Evolutionary conservation across 2,797 vertebrate genomes (phyloP), one percentile per base, ranked within the genome.

Genomic region (Trachurus trachurus): DNA sequence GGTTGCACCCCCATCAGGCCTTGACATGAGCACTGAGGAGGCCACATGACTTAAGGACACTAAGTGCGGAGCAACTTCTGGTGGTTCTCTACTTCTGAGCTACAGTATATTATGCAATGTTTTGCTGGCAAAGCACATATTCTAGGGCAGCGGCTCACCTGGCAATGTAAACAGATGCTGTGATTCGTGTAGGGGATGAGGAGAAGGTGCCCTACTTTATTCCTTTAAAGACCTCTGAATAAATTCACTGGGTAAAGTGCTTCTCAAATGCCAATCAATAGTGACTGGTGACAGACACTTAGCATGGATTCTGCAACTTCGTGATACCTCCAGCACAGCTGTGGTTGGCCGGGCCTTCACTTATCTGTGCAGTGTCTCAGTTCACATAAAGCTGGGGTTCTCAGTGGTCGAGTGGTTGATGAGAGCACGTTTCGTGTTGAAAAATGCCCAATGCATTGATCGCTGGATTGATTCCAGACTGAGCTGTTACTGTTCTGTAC

Each of bases 111-210:
- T 63, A 68, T 50, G 63, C 62, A 80, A 74, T 22, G 57, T 69
- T 78, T 57, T 73, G 82, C 81, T 82, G 74, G 74, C 47, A 58
- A 66, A 72, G 81, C 84, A 88, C 53, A 82, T 82, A 78, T 84
- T 83, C 37, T 59, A 70, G 84, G 84, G 10, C 84, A 71, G 7
- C 16, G 71, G 47, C 45, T 84, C 78, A 82, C 74, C 71, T 82
- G 70, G 57, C 39, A 47, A 64, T 66, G 39, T 37, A 82, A 85
- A 82, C 59, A 78, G 49, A 80, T 64, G 44, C 40, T 61, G 6
- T 60, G 45, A 49, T 64, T 73, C 54, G 34, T 42, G 34, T 8
- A 58, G 52, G 34, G 71, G 34, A 66, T 64, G 22, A 82, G n/a
- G 37, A 71, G 37, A 56, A 37, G 37, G 21, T 80, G 83, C 21